These are phyloP conservation scores for Drosophila sp. DNA, from an alignment of 1,140 invertebrate species.

Conservation along the genomic window DNA sequence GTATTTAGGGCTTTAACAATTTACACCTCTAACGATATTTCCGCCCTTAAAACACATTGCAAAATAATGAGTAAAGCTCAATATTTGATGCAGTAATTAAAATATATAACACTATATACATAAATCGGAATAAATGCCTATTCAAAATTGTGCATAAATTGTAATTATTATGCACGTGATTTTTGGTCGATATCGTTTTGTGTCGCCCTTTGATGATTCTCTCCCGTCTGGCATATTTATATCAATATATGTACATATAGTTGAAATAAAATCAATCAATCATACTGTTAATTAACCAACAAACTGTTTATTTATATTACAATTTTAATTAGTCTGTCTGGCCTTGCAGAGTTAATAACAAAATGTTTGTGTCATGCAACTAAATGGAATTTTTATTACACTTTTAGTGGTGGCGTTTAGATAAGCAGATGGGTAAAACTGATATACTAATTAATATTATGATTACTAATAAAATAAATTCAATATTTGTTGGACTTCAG, in stretches of 20 bases:
- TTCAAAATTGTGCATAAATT: slow-evolving; percentile 48
- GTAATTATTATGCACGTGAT: slow-evolving; percentile 76
- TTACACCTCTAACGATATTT: slow-evolving; percentile 12
- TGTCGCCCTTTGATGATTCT: background rate
- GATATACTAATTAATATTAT: background rate
- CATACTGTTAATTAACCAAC: slow-evolving; percentile 81
- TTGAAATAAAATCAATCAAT: slow-evolving; percentile 72
- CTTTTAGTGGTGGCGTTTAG: background rate
- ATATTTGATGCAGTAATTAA: slow-evolving; percentile 76
- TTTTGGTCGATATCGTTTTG: slow-evolving; percentile 63
- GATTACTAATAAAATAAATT: background rate
- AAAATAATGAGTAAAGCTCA: slow-evolving; percentile 60
- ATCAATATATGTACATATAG: too few species aligned
- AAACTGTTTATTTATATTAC: slow-evolving; percentile 63
- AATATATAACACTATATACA: slow-evolving; percentile 33
- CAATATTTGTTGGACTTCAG: too few species aligned
- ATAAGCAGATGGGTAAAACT: background rate
- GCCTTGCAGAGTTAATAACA: background rate
- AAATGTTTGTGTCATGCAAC: background rate
- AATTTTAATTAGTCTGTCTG: slow-evolving; percentile 73
- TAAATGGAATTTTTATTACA: background rate
- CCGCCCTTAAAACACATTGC: slow-evolving; percentile 25
- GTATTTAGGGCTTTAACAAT: slow-evolving; percentile 20
- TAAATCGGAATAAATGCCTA: slow-evolving; percentile 28
- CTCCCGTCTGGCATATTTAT: slow-evolving; percentile 46